Conservation (phyloP, 2,797 vertebrate species). For the Chaunax sp. region DNA sequence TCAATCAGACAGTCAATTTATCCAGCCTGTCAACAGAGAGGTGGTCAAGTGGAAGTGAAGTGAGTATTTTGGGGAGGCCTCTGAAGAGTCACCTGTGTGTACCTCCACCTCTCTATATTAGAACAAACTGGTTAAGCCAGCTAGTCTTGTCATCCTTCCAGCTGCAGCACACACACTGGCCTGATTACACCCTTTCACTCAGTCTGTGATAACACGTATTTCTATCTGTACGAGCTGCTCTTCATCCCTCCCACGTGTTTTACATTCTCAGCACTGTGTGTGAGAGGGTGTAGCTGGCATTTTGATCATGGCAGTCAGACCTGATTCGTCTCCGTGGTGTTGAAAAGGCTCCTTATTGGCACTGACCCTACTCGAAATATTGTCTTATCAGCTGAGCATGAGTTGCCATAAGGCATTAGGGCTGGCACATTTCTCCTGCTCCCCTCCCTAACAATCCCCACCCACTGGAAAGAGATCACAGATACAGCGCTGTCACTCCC, state of each 20-base stretch:
- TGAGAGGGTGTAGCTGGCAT: constrained; percentile 39
- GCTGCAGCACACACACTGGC: constrained; percentile 31
- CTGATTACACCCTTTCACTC: constrained; percentile 38
- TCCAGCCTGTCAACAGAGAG: too few species aligned
- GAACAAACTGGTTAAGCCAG: too few species aligned
- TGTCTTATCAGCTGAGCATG: constrained; percentile 80
- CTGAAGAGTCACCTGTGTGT: background rate
- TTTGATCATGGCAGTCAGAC: constrained; percentile 72
- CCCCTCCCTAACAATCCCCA: constrained; percentile 49
- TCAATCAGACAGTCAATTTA: too few species aligned
- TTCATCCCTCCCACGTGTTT: constrained; percentile 34
- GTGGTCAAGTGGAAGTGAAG: too few species aligned
- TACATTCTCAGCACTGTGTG: constrained; percentile 24
- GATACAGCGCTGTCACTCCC: constrained; percentile 65
- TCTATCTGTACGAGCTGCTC: constrained; percentile 59
- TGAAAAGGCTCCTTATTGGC: constrained; percentile 81
- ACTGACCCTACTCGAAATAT: constrained; percentile 82
- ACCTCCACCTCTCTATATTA: constrained; percentile 2
- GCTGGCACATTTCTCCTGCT: constrained; percentile 64
- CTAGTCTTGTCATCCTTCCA: constrained; percentile 4
- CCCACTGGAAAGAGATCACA: constrained; percentile 66
- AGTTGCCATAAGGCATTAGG: constrained; percentile 80
- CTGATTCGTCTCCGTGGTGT: constrained; percentile 74
- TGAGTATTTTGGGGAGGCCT: too few species aligned
- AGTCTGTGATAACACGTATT: constrained; percentile 29